A percentile compares a stretch with the other conserved stretches of the same genome.
phyloP scores from a whole-genome alignment of 2,797 vertebrate species.

The Periophthalmus magnuspinnatus region DNA sequence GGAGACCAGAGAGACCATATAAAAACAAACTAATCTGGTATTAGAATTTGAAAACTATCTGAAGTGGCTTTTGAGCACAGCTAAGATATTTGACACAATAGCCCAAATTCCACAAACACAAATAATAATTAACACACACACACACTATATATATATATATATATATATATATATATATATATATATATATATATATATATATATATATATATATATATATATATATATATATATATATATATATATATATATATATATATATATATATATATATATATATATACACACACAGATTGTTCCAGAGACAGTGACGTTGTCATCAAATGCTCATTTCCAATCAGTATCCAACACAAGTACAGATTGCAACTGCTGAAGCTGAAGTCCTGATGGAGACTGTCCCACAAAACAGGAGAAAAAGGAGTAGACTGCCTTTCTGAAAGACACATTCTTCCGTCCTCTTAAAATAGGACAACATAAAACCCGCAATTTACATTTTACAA shows the following conservation, averaged over 20 bases:
- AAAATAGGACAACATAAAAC: conserved; percentile 72
- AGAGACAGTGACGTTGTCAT: too few species aligned
- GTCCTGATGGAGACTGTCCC: conserved; percentile 70
- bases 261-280: conserved; percentile 18
- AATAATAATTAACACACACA: conserved; percentile 15
- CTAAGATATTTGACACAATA: conserved; percentile 21
- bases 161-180: conserved; percentile 35
- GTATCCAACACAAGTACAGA: conserved; percentile 59
- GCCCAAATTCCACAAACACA: conserved; percentile 9
- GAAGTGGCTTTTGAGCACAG: conserved; percentile 25
- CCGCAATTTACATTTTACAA: conserved; percentile 60
- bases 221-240: conserved; percentile 18
- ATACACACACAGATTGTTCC: too few species aligned
- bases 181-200: conserved; percentile 20
- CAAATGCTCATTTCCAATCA: conserved; percentile 54
- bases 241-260: conserved; percentile 21
- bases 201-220: conserved; percentile 21
- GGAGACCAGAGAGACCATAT: background rate
- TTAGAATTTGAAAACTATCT: conserved; percentile 47
- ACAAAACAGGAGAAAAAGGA: conserved; percentile 61
- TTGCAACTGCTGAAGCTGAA: conserved; percentile 61
- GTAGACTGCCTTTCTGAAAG: conserved; percentile 79
- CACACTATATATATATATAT: background rate
- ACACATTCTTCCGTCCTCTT: conserved; percentile 78
- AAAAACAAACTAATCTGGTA: conserved; percentile 64